phyloP scores from a whole-genome alignment of 2,113 vertebrate species.

The Dasyurus viverrinus region DNA sequence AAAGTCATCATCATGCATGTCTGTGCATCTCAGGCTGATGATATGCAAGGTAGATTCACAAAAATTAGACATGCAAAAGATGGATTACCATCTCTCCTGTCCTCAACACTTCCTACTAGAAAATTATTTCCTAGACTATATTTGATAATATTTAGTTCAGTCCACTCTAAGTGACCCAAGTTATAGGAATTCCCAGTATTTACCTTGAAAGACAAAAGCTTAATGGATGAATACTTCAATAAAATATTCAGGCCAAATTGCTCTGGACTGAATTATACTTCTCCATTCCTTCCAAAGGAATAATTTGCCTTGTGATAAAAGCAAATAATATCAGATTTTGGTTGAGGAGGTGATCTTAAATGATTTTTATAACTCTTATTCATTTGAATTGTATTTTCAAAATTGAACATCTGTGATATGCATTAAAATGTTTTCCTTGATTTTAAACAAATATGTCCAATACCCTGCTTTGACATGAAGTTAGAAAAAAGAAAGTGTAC shows the following conservation, averaged over 20 bases:
- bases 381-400: not conserved
- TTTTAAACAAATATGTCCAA: not conserved
- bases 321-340: not conserved
- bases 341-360: not conserved
- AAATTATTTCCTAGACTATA: not conserved
- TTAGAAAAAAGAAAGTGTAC: not conserved
- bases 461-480: not conserved
- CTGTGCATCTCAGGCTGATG: not conserved
- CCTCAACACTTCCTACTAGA: not conserved
- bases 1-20: not conserved
- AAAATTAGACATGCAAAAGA: not conserved
- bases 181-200: not conserved
- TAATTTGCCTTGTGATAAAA: not conserved
- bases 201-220: not conserved
- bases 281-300: not conserved
- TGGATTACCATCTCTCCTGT: not conserved
- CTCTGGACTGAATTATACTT: not conserved
- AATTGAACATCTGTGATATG: not conserved
- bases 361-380: not conserved
- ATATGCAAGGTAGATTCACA: not conserved
- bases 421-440: not conserved
- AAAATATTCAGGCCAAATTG: not conserved
- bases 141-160: not conserved
- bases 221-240: not conserved
- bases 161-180: conserved; percentile 17